Base-by-base conservation (phyloP, 2,797 vertebrate species). In the Melanotaenia nigrans region DNA sequence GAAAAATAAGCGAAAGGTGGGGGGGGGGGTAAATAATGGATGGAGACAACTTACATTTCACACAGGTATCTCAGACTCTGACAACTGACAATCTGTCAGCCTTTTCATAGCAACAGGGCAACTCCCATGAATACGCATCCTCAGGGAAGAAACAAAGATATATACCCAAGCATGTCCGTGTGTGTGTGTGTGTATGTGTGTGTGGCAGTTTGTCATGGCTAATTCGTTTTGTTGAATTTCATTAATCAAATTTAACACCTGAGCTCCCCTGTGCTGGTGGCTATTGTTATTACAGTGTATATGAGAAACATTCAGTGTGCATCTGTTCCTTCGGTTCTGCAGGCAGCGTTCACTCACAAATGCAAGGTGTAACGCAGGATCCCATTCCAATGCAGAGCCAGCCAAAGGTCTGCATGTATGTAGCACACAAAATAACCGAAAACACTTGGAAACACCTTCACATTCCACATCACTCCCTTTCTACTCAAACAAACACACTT, bases 401-500 rank as follows among this genome's bases (percentile, higher is more conserved):
- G 35, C 65, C 77, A 68, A 85, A 81, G 71, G 75, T 77, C 77
- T 75, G 61, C 59, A 16, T 58, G 61, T 68, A 57, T 71, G n/a
- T 38, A 64, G 32, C 59, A 42, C 62, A 81, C 79, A 66, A 69
- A 69, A 81, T 30, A 81, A 54, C 13, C 47, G 71, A 64, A 79
- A 54, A 71, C 53, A 68, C 61, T 57, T 45, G 69, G 10, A 73
- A 59, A 49, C 62, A 72, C 58, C 68, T 22, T 78, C 38, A 58
- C 35, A 68, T 35, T 76, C 38, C 12, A 59, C 63, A 56, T 65
- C 55, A 13, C 72, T 88, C 73, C 75, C 71, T 86, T 74, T 83
- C 79, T 77, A 83, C 75, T 82, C 73, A 74, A 71, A 81, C 55
- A 87, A 79, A 89, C 79, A 87, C 85, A 80, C 79, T 88, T 89